A percentile compares a stretch with the other conserved stretches of the same genome.
Evolutionary conservation across 2,797 vertebrate genomes (phyloP).

Genomic region (Pseudochirops corinnae): DNA sequence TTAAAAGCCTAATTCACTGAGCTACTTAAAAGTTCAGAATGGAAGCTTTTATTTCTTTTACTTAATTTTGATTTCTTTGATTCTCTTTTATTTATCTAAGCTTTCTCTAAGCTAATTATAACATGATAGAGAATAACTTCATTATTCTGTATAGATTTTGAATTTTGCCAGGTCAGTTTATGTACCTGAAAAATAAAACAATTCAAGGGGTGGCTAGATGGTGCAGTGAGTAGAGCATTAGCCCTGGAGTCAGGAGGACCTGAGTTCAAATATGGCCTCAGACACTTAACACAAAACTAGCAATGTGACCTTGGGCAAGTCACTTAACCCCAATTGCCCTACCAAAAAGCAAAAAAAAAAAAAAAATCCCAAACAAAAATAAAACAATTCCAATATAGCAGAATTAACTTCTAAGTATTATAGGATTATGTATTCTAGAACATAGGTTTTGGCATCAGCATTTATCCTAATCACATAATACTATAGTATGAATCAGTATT

Average conservation of each 20-base stretch:
- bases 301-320: too few species aligned
- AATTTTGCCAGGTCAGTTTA: slow-evolving; percentile 33
- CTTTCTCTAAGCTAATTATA: slow-evolving; percentile 43
- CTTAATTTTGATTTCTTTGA: slow-evolving; percentile 58
- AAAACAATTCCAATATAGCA: not conserved
- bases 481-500: not conserved
- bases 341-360: too few species aligned
- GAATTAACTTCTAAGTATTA: not conserved
- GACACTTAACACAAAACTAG: too few species aligned
- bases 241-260: too few species aligned
- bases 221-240: too few species aligned
- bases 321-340: too few species aligned
- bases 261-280: too few species aligned
- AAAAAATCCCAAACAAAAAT: too few species aligned
- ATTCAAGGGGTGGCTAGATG: too few species aligned
- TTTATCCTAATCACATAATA: slow-evolving; percentile 16
- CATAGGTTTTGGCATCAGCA: not conserved
- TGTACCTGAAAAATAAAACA: slow-evolving; percentile 39
- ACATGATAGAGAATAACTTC: not conserved
- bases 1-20: slow-evolving; percentile 14
- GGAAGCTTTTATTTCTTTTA: slow-evolving; percentile 33
- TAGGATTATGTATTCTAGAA: not conserved
- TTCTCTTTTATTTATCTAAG: not conserved
- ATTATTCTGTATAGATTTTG: not conserved
- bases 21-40: slow-evolving; percentile 4